Percentiles rank a stretch among this genome's conserved stretches.
Evolutionary conservation across 2,888 invertebrate genomes (phyloP).

Genomic region (Villa cingulata): DNA sequence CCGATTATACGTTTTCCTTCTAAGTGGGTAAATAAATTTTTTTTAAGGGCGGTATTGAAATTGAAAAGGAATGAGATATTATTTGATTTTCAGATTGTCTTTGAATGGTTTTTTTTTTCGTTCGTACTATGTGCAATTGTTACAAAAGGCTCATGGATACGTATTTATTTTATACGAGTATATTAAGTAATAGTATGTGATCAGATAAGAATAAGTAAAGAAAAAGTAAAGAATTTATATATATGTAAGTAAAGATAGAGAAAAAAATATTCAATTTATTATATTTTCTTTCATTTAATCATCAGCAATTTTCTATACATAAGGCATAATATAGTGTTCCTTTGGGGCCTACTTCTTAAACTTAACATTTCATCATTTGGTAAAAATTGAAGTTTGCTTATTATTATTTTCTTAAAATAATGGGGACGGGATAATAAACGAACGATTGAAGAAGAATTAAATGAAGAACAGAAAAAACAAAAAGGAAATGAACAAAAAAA

Average conservation of each 20-base stretch:
- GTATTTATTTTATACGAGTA: too few species aligned
- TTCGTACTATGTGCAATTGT: not conserved
- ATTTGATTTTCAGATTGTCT: conserved; percentile 12
- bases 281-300: too few species aligned
- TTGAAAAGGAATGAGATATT: not conserved
- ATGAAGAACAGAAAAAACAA: not conserved
- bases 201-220: too few species aligned
- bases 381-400: not conserved
- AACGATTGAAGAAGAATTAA: not conserved
- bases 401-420: not conserved
- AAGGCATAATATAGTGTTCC: too few species aligned
- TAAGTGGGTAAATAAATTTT: conserved; percentile 13
- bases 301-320: conserved; percentile 4
- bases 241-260: too few species aligned
- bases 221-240: too few species aligned
- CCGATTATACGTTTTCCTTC: conserved; percentile 10
- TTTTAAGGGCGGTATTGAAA: conserved; percentile 5
- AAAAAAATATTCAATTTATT: too few species aligned
- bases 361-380: not conserved
- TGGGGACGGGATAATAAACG: not conserved
- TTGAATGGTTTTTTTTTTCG: not conserved
- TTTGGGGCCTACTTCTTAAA: conserved; percentile 1
- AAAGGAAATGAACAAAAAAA: not conserved
- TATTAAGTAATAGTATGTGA: too few species aligned
- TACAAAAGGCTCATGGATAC: too few species aligned